Evolutionary conservation across 1,140 invertebrate genomes (phyloP).

Genomic region (Myzus persicae): DNA sequence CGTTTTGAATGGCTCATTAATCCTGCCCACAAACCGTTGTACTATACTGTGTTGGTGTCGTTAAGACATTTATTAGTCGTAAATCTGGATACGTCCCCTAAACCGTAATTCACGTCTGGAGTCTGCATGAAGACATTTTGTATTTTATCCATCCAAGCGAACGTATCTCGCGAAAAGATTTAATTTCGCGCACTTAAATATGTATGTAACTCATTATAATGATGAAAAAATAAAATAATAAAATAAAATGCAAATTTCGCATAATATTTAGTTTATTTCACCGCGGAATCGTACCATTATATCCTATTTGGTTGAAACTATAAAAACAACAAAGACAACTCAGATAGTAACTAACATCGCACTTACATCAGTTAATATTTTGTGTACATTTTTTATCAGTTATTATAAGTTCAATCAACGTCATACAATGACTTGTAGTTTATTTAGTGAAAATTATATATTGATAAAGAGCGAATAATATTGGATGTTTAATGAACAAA

Average conservation of each 20-base stretch:
- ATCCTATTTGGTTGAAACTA: not conserved
- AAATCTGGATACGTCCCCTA: slow-evolving; percentile 38
- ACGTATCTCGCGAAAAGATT: not conserved
- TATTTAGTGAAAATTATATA: not conserved
- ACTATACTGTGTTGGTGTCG: slow-evolving; percentile 38
- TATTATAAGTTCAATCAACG: not conserved
- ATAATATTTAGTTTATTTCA: not conserved
- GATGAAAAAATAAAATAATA: not conserved
- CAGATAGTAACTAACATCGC: not conserved
- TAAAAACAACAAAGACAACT: not conserved
- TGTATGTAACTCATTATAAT: not conserved
- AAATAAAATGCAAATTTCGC: not conserved
- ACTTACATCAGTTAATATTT: not conserved
- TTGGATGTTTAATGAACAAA: not conserved
- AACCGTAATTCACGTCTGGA: not conserved
- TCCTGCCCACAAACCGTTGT: slow-evolving; percentile 37
- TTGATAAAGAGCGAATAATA: not conserved
- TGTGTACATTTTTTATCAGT: not conserved
- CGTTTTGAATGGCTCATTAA: slow-evolving; percentile 44
- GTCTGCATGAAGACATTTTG: not conserved
- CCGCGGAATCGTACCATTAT: not conserved
- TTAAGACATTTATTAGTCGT: slow-evolving; percentile 52
- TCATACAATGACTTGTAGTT: not conserved
- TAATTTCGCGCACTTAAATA: not conserved
- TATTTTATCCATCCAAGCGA: not conserved